Conservation (phyloP, 23 tunicate genomes). For the Clavelina lepadiformis region DNA sequence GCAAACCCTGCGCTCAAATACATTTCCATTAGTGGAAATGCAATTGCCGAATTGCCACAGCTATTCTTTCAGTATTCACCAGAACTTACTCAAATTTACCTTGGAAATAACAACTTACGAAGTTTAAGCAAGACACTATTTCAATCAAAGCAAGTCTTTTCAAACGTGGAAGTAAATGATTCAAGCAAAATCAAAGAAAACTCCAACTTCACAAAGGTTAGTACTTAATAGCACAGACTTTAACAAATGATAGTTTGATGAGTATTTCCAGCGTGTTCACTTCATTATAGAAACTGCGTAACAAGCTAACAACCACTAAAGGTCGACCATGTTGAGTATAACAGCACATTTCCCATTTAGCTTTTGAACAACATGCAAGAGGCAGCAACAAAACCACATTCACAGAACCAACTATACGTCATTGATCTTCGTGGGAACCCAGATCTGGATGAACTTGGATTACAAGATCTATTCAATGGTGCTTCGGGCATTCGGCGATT, state of each 20-base stretch:
- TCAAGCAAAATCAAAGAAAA: too few relatives aligned
- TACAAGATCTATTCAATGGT: slow-evolving; percentile 1
- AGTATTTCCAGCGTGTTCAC: too few relatives aligned
- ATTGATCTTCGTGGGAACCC: slow-evolving; percentile 31
- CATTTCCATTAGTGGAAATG: slow-evolving; percentile 53
- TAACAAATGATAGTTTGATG: too few relatives aligned
- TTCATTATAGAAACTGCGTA: too few relatives aligned
- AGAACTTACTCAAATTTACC: slow-evolving; percentile 26
- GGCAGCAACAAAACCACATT: too few relatives aligned
- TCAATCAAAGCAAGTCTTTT: slow-evolving; percentile 4
- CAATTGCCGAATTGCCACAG: slow-evolving; percentile 23
- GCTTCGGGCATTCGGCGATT: not conserved
- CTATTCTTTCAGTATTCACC: slow-evolving; percentile 20
- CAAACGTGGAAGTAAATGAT: too few relatives aligned
- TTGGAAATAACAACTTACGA: slow-evolving; percentile 26
- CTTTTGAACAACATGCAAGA: too few relatives aligned
- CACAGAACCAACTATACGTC: not conserved
- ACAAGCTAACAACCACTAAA: too few relatives aligned
- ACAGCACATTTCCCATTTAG: too few relatives aligned
- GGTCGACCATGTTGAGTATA: too few relatives aligned
- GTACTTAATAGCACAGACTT: too few relatives aligned
- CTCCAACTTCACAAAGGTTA: too few relatives aligned
- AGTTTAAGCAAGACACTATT: slow-evolving; percentile 9
- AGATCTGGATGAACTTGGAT: slow-evolving; percentile 1
- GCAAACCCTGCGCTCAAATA: slow-evolving; percentile 31